These are phyloP conservation scores for Pampusana beccarii DNA, from an alignment of 2,113 vertebrate species.

Conservation along the genomic window DNA sequence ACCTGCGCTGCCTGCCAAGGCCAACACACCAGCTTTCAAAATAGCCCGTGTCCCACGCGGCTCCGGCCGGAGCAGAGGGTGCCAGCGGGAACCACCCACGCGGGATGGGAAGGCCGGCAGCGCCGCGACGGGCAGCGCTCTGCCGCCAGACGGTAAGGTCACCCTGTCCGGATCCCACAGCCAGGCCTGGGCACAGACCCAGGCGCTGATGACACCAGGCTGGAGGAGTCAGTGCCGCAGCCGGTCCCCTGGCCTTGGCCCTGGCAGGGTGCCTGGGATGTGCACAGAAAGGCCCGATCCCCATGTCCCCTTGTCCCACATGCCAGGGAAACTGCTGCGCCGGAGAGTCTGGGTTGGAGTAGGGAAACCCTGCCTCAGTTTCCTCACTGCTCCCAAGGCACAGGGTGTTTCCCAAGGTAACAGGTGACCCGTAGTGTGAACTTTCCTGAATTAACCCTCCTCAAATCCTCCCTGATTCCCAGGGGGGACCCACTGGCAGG, in stretches of 20 bases:
- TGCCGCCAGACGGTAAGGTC: background rate
- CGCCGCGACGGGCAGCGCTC: background rate
- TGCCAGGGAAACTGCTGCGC: accelerated
- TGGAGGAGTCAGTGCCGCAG: background rate
- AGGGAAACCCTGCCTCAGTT: background rate
- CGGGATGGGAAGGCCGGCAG: background rate
- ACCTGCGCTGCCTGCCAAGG: background rate
- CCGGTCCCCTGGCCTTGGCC: background rate
- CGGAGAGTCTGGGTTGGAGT: too few relatives aligned
- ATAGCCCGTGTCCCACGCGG: background rate
- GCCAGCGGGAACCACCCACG: slow-evolving; percentile 37
- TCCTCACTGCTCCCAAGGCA: background rate
- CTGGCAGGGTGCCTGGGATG: accelerated
- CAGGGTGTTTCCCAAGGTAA: background rate
- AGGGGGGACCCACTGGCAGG: background rate
- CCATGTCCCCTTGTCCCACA: accelerated
- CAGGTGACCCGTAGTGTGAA: background rate
- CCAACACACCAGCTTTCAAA: slow-evolving; percentile 23
- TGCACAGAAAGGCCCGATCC: accelerated
- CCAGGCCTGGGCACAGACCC: background rate
- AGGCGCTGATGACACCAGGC: background rate
- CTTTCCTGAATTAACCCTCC: background rate
- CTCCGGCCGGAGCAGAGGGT: background rate
- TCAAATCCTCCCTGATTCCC: accelerated
- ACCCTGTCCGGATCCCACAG: background rate